Conservation (phyloP, 2,113 vertebrate genomes). For the Macquaria australasica region DNA sequence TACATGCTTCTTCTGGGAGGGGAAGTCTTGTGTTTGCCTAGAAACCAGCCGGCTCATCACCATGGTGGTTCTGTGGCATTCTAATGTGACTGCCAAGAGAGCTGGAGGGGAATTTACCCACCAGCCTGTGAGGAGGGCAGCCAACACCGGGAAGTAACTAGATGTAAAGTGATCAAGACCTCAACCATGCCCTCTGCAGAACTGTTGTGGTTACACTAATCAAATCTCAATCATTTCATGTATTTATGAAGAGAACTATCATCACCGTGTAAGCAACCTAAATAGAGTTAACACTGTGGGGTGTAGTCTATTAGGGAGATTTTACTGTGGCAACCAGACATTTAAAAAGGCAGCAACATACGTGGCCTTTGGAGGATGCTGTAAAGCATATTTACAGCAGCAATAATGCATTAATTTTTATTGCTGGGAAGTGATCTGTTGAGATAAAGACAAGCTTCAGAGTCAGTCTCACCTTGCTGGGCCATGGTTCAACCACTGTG, state of each 20-base stretch:
- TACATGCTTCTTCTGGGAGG: conserved; percentile 45
- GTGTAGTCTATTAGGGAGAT: background rate
- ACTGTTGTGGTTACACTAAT: background rate
- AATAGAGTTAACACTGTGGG: background rate
- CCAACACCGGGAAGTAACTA: conserved; percentile 13
- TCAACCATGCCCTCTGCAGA: background rate
- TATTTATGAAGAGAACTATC: background rate
- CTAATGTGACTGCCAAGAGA: conserved; percentile 61
- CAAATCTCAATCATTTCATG: background rate
- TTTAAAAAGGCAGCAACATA: background rate
- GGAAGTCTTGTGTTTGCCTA: conserved; percentile 44
- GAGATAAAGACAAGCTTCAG: background rate
- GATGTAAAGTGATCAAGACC: conserved; percentile 37
- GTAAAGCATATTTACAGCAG: background rate
- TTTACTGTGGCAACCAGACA: background rate
- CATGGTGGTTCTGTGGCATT: conserved; percentile 67
- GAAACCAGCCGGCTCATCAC: conserved; percentile 52
- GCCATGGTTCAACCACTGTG: conserved; percentile 84
- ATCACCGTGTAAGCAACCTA: background rate
- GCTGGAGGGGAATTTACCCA: conserved; percentile 34
- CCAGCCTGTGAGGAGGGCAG: conserved; percentile 7
- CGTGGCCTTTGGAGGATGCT: background rate
- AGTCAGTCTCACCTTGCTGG: conserved; percentile 87
- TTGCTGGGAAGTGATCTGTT: background rate
- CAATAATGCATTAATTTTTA: background rate